Percentiles rank a stretch among this genome's conserved stretches.
These are phyloP conservation scores for Turnix velox DNA, from an alignment of 2,113 vertebrate genomes.

Conservation along the genomic window DNA sequence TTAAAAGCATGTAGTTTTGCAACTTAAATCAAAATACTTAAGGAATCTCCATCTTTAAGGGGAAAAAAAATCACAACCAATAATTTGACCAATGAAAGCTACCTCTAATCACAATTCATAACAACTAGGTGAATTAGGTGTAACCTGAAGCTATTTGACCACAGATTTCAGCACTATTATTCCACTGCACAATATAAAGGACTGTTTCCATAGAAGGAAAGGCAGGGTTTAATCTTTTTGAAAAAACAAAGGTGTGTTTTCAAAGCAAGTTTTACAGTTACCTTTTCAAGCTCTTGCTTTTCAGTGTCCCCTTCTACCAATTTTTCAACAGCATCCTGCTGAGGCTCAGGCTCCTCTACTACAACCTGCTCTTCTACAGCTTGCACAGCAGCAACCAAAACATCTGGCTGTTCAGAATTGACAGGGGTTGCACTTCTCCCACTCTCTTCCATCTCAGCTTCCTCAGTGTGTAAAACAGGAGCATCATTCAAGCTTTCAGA, in stretches of 20 bases:
- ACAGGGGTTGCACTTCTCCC: slow-evolving; percentile 94
- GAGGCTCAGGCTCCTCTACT: not conserved
- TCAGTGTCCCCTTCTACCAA: slow-evolving; percentile 70
- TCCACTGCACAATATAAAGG: not conserved
- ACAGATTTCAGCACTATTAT: not conserved
- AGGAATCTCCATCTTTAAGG: not conserved
- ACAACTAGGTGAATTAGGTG: not conserved
- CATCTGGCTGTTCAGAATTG: slow-evolving; percentile 90
- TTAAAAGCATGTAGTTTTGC: not conserved
- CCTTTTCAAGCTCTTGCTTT: slow-evolving; percentile 86
- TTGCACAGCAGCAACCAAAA: slow-evolving; percentile 67
- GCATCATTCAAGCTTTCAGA: slow-evolving; percentile 66
- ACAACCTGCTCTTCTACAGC: slow-evolving; percentile 13
- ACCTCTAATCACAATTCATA: not conserved
- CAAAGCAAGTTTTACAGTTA: slow-evolving; percentile 51
- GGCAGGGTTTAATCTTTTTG: not conserved
- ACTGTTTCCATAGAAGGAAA: not conserved
- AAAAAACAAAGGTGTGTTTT: not conserved
- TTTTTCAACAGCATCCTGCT: slow-evolving; percentile 62
- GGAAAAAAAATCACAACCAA: not conserved
- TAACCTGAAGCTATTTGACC: not conserved
- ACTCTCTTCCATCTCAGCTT: slow-evolving; percentile 95
- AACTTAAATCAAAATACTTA: not conserved
- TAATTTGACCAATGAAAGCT: not conserved
- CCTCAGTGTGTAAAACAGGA: slow-evolving; percentile 77